Base-by-base conservation (phyloP, 2,888 invertebrate genomes). In the Aleiodes alternator region DNA sequence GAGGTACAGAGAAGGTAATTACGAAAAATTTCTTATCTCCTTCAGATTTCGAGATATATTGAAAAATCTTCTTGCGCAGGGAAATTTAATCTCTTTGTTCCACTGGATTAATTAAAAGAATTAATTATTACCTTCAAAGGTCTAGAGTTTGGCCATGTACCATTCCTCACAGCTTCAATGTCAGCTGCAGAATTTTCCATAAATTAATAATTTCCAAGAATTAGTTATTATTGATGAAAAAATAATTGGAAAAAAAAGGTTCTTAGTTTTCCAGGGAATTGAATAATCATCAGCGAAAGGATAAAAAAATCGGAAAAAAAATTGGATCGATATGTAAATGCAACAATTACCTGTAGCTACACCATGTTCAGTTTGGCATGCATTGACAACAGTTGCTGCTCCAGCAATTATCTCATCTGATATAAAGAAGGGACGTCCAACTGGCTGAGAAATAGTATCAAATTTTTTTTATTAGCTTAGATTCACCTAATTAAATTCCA, bases 91-190 rank as follows among this genome's bases (percentile, higher is more conserved):
- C 4, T 0, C 6, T 34, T 34, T 34, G 6, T 3, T 34, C 23
- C 23, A 55, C 11, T 50, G 48, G 8, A 64, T 56, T 61, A 8
- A 51, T 9, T 43, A 43, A 43, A 43, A 43, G 7, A 64, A 69
- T 3, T 69, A 12, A 69, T 31, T 9, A 66, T 83, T 83, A 89
- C 89, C 86, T 88, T 88, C 43, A 89, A 79, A 70, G 85, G 83
- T 50, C 81, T 82, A 34, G 85, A 83, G 53, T 88, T 85, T 5
- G 86, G 87, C 86, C 89, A 89, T 69, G 83, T 76, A 8, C 86
- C 87, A 74, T 87, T 87, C 68, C 86, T 82, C 53, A 89, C 88
- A 55, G 86, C 87, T 79, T 87, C 87, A 78, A 89, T 88, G 59
- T 87, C 87, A 69, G 84, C 89, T 89, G 78, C 8, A 72, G 83